phyloP scores from a whole-genome alignment of 2,888 invertebrate genomes.

The Poecilus cupreus region DNA sequence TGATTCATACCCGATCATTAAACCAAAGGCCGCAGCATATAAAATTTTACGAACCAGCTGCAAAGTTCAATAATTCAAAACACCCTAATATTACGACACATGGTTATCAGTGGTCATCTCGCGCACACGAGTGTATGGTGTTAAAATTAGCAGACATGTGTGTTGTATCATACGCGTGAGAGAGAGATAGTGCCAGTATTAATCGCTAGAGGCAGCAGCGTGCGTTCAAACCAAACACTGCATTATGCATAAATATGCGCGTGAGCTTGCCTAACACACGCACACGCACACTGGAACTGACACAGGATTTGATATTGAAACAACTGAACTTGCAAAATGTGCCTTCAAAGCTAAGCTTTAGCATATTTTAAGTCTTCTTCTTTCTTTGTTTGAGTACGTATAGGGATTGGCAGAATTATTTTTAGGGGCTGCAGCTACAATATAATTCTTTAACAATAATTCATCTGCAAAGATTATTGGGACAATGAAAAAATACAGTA shows the following conservation, averaged over 20 bases:
- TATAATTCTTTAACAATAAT: too few relatives aligned
- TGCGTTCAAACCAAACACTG: conserved; percentile 63
- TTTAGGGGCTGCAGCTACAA: too few relatives aligned
- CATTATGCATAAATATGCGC: conserved; percentile 63
- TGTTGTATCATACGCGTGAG: not conserved
- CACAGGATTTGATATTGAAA: too few relatives aligned
- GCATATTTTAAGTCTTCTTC: too few relatives aligned
- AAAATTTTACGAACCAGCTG: conserved; percentile 5
- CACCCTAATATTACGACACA: not conserved
- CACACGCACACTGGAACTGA: not conserved
- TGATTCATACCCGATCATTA: not conserved
- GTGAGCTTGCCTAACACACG: not conserved
- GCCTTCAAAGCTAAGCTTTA: too few relatives aligned
- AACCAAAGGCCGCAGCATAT: not conserved
- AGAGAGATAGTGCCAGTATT: not conserved
- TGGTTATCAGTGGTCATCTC: conserved; percentile 9
- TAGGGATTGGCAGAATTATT: too few relatives aligned
- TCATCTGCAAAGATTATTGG: too few relatives aligned
- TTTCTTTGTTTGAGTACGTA: too few relatives aligned
- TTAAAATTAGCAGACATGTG: not conserved
- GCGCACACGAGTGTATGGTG: not conserved
- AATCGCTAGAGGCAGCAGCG: not conserved
- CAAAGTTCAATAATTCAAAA: not conserved
- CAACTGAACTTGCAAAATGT: too few relatives aligned
- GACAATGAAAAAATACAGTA: too few relatives aligned